Evolutionary conservation across 2,113 vertebrate genomes (phyloP), one percentile per base, ranked within the genome.

Genomic region (Monopterus albus): DNA sequence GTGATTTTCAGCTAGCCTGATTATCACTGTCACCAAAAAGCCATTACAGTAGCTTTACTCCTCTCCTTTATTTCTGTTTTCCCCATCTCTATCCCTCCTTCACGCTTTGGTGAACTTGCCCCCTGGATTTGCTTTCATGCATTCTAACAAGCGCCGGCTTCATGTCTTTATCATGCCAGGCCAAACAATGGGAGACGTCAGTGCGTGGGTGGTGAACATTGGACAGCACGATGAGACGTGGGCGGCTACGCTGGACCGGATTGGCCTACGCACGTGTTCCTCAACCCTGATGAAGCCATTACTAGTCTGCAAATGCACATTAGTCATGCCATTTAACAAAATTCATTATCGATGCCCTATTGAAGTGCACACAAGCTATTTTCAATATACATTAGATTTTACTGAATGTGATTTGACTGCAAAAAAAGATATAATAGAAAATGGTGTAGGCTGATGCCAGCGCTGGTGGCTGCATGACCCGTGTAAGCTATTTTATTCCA

Each of bases 101-200:
- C 90, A 91, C 80, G 81, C 88, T 86, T 86, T 79, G 60, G 53
- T 78, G 83, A 79, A 83, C 84, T 82, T 78, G 69, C 83, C 90
- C 83, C 75, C 59, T 45, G 85, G 86, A 85, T 72, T 47, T n/a
- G 72, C 88, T 79, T 87, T 89, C 74, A 80, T 81, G 79, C 88
- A 88, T 90, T 87, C 81, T 84, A 79, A 91, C 79, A 86, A 82
- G 78, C 25, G 62, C 51, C 14, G 23, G 81, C 70, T 71, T 43
- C 72, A 14, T n/a, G 47, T 76, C 81, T 78, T 87, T 75, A 85
- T 76, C 61, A 15, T 35, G 59, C 82, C 71, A 50, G 59, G 49
- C 53, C 76, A 61, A 87, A 81, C 73, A 82, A 87, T 65, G 64
- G 56, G 43, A 42, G 83, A 80, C 52, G 45, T 75, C 40, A 50